phyloP scores from a whole-genome alignment of 2,888 invertebrate species.

The Cerceris rybyensis region DNA sequence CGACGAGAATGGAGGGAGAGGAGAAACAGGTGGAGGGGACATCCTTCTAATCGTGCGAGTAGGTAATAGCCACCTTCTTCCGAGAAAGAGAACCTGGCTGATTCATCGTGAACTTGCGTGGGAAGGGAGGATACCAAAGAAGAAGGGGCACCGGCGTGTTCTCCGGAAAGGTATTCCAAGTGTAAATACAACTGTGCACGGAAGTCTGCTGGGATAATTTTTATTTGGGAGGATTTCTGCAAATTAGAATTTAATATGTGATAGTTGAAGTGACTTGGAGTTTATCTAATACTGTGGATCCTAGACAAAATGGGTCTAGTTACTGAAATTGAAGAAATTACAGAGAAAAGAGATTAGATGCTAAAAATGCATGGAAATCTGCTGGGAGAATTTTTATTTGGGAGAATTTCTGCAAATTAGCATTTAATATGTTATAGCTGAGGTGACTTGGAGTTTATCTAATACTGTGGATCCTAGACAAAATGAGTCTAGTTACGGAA shows the following conservation, averaged over 20 bases:
- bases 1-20: conserved; percentile 1
- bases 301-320: too few species aligned
- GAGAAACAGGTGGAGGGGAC: conserved; percentile 35
- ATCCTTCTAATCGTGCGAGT: conserved; percentile 29
- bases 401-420: background rate
- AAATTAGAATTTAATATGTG: background rate
- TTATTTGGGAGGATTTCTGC: background rate
- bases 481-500: too few species aligned
- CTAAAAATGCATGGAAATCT: background rate
- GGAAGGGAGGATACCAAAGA: conserved; percentile 6
- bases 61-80: conserved; percentile 40
- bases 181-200: conserved; percentile 31
- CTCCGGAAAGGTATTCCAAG: conserved; percentile 36
- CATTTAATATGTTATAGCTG: background rate
- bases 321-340: too few species aligned
- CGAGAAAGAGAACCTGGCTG: conserved; percentile 44
- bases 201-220: conserved; percentile 24
- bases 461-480: too few species aligned
- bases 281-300: too few species aligned
- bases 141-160: background rate
- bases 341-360: too few species aligned
- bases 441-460: background rate
- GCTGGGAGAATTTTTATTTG: conserved; percentile 27
- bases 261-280: background rate
- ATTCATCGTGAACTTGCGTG: conserved; percentile 42